A percentile compares a stretch with the other conserved stretches of the same genome.
Conservation (phyloP, 1,140 invertebrate species). For the Brachystomella parvula region DNA sequence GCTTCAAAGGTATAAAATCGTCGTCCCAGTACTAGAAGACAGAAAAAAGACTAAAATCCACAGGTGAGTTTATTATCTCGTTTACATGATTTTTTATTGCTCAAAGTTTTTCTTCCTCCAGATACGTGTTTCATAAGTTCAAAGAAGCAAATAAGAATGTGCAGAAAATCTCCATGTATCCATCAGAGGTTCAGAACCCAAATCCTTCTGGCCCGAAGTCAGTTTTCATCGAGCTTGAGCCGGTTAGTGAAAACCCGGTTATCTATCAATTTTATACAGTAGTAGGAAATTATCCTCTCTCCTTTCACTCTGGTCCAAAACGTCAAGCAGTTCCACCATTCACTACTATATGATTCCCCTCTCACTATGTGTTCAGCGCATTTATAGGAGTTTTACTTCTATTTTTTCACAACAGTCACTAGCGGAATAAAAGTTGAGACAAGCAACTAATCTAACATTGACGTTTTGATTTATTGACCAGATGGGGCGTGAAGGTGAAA, state of each 20-base stretch:
- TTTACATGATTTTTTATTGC: background rate
- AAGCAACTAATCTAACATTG: too few relatives aligned
- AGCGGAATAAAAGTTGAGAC: too few relatives aligned
- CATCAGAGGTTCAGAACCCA: too few relatives aligned
- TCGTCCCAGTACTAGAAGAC: background rate
- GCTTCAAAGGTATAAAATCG: background rate
- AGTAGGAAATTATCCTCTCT: background rate
- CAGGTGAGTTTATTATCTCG: background rate
- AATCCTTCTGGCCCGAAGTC: background rate
- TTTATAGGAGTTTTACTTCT: too few relatives aligned
- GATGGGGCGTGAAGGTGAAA: background rate
- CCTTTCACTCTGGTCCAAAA: background rate
- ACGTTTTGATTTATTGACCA: too few relatives aligned
- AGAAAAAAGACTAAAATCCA: background rate
- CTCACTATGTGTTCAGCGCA: too few relatives aligned
- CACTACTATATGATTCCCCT: too few relatives aligned
- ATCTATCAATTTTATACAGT: too few relatives aligned
- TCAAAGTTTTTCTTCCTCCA: background rate
- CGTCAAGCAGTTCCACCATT: too few relatives aligned
- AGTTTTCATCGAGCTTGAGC: background rate
- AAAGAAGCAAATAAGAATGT: background rate
- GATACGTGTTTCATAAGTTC: slow-evolving; percentile 6
- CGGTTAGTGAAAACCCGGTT: background rate
- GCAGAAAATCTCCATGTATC: too few relatives aligned
- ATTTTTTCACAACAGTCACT: too few relatives aligned